phyloP scores from a whole-genome alignment of 2,888 invertebrate genomes.

The Pachydiplax longipennis region DNA sequence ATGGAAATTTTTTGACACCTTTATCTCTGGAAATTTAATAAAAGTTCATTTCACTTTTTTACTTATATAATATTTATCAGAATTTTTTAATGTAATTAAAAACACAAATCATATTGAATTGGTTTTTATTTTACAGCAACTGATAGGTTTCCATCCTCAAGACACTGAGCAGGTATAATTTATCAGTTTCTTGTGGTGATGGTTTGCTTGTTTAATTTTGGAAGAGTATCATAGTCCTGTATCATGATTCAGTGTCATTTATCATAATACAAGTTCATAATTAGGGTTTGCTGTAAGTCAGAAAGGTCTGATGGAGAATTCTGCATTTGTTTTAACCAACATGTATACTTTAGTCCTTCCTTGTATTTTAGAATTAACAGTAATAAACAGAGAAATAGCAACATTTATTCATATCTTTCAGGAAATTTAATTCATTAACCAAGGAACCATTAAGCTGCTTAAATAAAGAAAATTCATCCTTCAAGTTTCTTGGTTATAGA shows the following conservation, averaged over 20 bases:
- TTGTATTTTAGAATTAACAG: too few species aligned
- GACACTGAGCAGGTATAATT: constrained; percentile 25
- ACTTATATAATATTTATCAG: background rate
- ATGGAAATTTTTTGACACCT: too few species aligned
- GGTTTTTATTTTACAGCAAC: constrained; percentile 35
- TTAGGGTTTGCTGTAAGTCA: background rate
- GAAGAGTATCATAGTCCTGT: too few species aligned
- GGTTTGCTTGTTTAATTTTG: background rate
- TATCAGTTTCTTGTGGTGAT: constrained; percentile 6
- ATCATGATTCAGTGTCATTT: too few species aligned
- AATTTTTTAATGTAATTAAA: background rate
- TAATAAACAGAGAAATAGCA: too few species aligned
- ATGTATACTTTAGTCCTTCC: background rate
- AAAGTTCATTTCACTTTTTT: background rate
- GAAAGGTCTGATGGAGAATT: background rate
- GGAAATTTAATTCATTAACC: too few species aligned
- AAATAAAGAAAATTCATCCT: too few species aligned
- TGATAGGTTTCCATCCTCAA: constrained; percentile 39
- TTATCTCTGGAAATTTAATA: too few species aligned
- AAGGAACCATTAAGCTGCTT: too few species aligned
- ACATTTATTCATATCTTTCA: too few species aligned
- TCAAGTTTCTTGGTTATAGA: too few species aligned
- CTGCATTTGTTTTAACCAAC: background rate
- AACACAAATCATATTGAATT: background rate
- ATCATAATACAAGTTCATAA: too few species aligned